Evolutionary conservation across 2,113 vertebrate species (phyloP), one percentile per base, ranked within the genome.

Genomic region (Erinaceus europaeus): DNA sequence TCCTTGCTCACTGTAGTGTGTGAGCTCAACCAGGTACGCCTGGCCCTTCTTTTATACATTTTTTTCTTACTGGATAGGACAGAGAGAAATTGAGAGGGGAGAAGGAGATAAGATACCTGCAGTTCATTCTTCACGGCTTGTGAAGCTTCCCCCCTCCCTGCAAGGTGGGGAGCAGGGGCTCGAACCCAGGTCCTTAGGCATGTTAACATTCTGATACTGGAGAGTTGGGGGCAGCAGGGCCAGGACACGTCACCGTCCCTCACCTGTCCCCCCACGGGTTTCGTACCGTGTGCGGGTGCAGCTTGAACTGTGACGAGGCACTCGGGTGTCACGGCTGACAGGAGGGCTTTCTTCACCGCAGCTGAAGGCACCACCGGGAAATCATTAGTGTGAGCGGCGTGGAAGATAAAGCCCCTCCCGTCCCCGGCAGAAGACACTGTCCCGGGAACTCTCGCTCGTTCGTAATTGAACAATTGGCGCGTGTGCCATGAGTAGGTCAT

Each of bases 401-500:
- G 68, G 68, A 86, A 93, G 91, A 93, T 84, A 94, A 92, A 89
- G 84, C 79, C n/a, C n/a, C n/a, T n/a, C n/a, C n/a, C n/a, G 84
- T 25, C 55, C 27, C 77, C 88, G 78, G 90, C 95, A 91, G 78
- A 62, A 82, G 85, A 90, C 93, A 90, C 86, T 88, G 76, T 53
- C 32, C 75, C 12, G 0, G 86, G 64, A 78, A 68, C 90, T 81
- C 85, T 74, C 4, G 18, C n/a, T n/a, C n/a, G 86, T 17, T 94
- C 85, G 73, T 92, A 85, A 91, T 36, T 94, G 92, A 95, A 94
- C 94, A 90, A 82, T 94, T 91, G 76, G 90, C 92, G 92, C 93
- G 73, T 65, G 32, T 36, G 89, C 55, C 88, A 15, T 77, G 88
- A 94, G 88, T 75, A 53, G 82, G 72, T 92, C 85, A 59, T 95